These are phyloP conservation scores for Tychaedon coryphoeus DNA, from an alignment of 2,113 vertebrate genomes.

Conservation along the genomic window DNA sequence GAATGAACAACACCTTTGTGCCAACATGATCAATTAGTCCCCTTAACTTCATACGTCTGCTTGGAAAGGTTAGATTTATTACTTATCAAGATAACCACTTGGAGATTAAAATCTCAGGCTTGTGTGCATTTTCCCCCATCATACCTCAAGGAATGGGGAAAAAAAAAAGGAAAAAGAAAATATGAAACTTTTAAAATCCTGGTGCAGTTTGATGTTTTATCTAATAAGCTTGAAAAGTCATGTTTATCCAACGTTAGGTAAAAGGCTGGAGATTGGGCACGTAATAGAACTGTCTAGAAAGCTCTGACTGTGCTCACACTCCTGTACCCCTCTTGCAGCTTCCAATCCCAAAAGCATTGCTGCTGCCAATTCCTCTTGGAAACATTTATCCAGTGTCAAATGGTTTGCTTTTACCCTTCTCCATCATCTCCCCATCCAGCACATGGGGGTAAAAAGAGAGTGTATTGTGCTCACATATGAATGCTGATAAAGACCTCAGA, in stretches of 20 bases:
- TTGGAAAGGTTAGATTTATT: slow-evolving; percentile 83
- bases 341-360: not conserved
- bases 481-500: not conserved
- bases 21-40: slow-evolving; percentile 83
- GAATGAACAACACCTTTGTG: slow-evolving; percentile 80
- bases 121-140: not conserved
- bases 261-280: not conserved
- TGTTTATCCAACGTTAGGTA: not conserved
- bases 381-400: not conserved
- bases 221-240: not conserved
- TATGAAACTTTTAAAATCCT: not conserved
- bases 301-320: not conserved
- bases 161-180: not conserved
- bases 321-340: not conserved
- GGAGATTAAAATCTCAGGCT: slow-evolving; percentile 67
- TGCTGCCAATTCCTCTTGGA: not conserved
- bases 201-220: not conserved
- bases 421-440: rapidly evolving
- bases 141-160: not conserved
- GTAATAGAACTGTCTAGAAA: not conserved
- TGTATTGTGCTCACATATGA: rapidly evolving
- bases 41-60: slow-evolving; percentile 72
- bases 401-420: not conserved
- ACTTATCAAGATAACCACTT: slow-evolving; percentile 71
- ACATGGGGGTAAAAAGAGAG: not conserved